Percentiles rank a stretch among this genome's conserved stretches.
Evolutionary conservation across 2,113 vertebrate genomes (phyloP).

Genomic region (Planiliza haematocheilus): DNA sequence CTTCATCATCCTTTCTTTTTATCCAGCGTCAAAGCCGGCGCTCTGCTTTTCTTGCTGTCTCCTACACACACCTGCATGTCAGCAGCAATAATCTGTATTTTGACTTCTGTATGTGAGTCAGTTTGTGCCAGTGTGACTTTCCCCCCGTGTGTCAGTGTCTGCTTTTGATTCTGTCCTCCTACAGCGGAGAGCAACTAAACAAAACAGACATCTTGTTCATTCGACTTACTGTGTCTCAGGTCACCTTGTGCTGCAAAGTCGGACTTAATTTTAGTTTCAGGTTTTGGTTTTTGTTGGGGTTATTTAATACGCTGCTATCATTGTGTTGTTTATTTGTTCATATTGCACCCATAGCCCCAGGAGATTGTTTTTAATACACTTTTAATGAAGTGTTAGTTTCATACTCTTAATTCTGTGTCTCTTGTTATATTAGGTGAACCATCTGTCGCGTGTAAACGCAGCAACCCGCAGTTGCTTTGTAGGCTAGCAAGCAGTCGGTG

Average conservation of each 20-base stretch:
- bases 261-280: no score
- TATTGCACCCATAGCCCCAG: no score
- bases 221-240: neutral
- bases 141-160: neutral
- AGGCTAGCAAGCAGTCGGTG: no score
- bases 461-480: no score
- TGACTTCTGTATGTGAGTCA: constrained; percentile 29
- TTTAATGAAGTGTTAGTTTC: no score
- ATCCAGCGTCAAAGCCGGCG: constrained; percentile 7
- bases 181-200: constrained; percentile 1
- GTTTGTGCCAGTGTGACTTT: constrained; percentile 12
- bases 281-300: no score
- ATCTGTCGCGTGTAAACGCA: no score
- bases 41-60: neutral
- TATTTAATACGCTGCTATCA: no score
- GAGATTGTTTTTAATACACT: no score
- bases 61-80: constrained; percentile 28
- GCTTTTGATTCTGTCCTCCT: constrained; percentile 17
- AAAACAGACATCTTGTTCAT: constrained; percentile 5
- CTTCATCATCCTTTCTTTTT: constrained; percentile 8
- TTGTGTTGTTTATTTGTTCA: no score
- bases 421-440: no score
- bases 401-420: no score
- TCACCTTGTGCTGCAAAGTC: neutral
- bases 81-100: constrained; percentile 24